These are phyloP conservation scores for Lydus trimaculatus DNA, from an alignment of 2,888 invertebrate genomes.

Conservation along the genomic window DNA sequence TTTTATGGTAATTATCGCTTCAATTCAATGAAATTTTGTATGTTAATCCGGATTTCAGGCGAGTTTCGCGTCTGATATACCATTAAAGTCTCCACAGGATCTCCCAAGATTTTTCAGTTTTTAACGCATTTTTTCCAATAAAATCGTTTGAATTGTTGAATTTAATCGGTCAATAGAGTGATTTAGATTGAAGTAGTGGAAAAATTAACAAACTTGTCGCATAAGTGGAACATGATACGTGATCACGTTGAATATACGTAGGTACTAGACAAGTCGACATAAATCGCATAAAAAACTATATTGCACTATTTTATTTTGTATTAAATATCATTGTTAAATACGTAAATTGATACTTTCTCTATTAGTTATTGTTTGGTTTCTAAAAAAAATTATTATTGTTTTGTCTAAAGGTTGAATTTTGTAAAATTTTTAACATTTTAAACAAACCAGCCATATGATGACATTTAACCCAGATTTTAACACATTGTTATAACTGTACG, in stretches of 20 bases:
- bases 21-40: no score
- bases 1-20: no score
- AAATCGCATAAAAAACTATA: constrained; percentile 14
- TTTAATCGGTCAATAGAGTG: neutral
- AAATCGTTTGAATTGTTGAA: neutral
- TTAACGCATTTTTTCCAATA: neutral
- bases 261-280: neutral
- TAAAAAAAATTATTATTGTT: neutral
- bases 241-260: neutral
- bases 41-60: neutral
- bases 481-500: constrained; percentile 13
- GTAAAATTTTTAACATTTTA: neutral
- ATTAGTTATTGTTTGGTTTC: neutral
- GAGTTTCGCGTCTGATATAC: neutral
- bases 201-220: constrained; percentile 1
- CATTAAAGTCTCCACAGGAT: neutral
- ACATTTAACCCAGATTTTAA: constrained; percentile 15
- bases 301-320: neutral
- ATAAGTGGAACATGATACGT: neutral
- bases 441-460: constrained; percentile 6
- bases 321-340: neutral
- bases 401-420: neutral
- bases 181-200: neutral
- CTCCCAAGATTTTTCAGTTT: neutral
- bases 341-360: neutral